Base-by-base conservation (phyloP, 2,888 invertebrate species). In the Raillietiella orientalis region DNA sequence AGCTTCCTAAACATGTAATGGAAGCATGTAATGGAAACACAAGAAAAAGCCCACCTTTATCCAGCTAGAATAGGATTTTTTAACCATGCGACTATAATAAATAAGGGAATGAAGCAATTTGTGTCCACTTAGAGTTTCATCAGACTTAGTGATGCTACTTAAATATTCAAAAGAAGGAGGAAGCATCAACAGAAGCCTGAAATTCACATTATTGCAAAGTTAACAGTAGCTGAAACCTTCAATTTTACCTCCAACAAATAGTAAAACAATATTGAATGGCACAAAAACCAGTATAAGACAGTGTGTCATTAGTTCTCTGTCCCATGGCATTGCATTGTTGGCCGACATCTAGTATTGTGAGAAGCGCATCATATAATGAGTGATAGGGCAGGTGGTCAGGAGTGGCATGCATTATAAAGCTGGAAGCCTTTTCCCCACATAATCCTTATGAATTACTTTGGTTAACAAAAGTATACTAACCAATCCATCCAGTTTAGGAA, bases 221-320 rank as follows among this genome's bases (percentile, higher is more conserved):
- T n/a, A n/a, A n/a, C n/a, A n/a, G n/a, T n/a, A n/a, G n/a, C n/a
- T n/a, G 19, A 19, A 8, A 19, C 6, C 6, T 19, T 19, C 6
- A 8, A 8, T 33, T 35, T 37, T 42, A 62, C 62, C 67, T 60
- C 72, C 74, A 75, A 33, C 66, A 61, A 28, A 72, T 63, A 30
- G 66, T 66, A 45, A 77, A 79, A 43, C 79, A 77, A 49, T 82
- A 84, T 39, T 84, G 77, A 29, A 75, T 66, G 1, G 75, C 70
- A 35, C 77, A 70, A 4, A 71, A 45, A 3, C 63, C 59, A 23
- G 66, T 55, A n/a, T 19, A 19, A 6, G 19, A 19, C n/a, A 19
- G n/a, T 6, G 6, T 19, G n/a, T 6, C 6, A 19, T 19, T n/a
- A 19, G 19, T 19, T n/a, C 8, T 8, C 19, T 6, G 19, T 19